These are phyloP conservation scores for Ceratina japonica DNA, from an alignment of 1,140 invertebrate genomes.

Conservation along the genomic window DNA sequence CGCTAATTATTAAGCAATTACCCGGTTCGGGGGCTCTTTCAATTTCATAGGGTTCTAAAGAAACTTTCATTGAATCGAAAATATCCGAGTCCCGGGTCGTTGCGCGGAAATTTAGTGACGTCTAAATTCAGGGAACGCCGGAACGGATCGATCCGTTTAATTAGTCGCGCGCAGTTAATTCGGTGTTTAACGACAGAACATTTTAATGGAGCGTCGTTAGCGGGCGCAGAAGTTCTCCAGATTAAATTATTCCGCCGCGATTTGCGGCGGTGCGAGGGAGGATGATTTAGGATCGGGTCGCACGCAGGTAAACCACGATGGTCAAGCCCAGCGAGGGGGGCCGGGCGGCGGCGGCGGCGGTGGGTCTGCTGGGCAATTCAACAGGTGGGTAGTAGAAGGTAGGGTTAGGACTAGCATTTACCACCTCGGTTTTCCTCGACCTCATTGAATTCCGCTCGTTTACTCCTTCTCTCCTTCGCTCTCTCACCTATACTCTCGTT, in stretches of 20 bases:
- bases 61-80: too few species aligned
- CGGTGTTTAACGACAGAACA: neutral
- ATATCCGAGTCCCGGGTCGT: too few species aligned
- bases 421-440: constrained; percentile 49
- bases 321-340: constrained; percentile 23
- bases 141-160: neutral
- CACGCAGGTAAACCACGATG: constrained; percentile 54
- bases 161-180: neutral
- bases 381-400: constrained; percentile 66
- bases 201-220: constrained; percentile 37
- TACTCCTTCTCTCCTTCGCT: constrained; percentile 12
- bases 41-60: too few species aligned
- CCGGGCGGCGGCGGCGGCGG: constrained; percentile 10
- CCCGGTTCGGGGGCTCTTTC: too few species aligned
- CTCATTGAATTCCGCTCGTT: constrained; percentile 54
- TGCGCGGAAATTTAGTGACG: too few species aligned
- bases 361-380: constrained; percentile 59
- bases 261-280: constrained; percentile 24
- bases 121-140: neutral
- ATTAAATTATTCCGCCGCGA: constrained; percentile 30
- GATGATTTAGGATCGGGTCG: constrained; percentile 52
- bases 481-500: constrained; percentile 27
- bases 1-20: too few species aligned
- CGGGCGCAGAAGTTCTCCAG: neutral
- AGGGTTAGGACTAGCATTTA: constrained; percentile 58